phyloP scores from a whole-genome alignment of 1,140 invertebrate species.

The Heliconius eleuchia region DNA sequence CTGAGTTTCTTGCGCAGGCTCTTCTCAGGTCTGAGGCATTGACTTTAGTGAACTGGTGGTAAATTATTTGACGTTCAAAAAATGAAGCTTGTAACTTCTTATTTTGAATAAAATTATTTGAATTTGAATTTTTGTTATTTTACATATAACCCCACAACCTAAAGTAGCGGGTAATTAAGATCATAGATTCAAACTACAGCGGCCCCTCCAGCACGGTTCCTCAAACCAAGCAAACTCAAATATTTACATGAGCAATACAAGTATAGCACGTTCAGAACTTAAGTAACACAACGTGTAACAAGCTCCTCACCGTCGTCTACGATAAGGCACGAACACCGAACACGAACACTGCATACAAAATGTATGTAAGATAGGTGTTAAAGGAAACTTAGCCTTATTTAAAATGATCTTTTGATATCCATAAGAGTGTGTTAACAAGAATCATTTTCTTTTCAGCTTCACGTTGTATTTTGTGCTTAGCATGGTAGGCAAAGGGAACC shows the following conservation, averaged over 20 bases:
- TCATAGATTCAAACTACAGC: neutral
- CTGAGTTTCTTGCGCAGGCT: too few species aligned
- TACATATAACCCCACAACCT: neutral
- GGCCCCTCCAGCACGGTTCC: neutral
- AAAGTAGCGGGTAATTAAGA: neutral
- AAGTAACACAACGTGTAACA: conserved; percentile 9
- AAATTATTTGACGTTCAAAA: too few species aligned
- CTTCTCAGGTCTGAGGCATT: too few species aligned
- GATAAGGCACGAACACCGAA: conserved; percentile 1
- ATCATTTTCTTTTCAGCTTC: neutral
- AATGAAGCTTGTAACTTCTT: too few species aligned
- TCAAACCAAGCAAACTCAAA: neutral
- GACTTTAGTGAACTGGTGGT: too few species aligned
- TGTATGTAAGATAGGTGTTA: neutral
- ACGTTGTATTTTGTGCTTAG: too few species aligned
- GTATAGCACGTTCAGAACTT: conserved; percentile 3
- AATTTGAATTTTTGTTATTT: neutral
- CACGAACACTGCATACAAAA: neutral
- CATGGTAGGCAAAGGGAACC: too few species aligned
- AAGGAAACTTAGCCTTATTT: neutral
- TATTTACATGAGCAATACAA: conserved; percentile 5
- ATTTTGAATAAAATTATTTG: too few species aligned
- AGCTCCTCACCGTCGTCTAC: conserved; percentile 4
- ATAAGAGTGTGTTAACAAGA: neutral
- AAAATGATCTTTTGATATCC: neutral